Evolutionary conservation across 2,888 invertebrate species (phyloP).

Genomic region (Campopleginae sp.): DNA sequence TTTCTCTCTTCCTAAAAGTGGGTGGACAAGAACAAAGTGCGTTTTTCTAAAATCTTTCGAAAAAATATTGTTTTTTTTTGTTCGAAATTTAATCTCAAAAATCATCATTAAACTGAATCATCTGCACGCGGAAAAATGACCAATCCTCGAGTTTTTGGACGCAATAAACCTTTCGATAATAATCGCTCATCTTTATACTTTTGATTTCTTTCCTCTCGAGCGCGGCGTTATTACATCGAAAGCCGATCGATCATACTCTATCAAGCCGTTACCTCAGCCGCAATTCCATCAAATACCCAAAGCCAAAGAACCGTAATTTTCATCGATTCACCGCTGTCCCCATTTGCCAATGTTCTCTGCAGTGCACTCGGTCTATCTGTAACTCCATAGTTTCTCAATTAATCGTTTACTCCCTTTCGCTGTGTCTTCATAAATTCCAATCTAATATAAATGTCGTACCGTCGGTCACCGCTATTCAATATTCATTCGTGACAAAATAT

Average conservation of each 20-base stretch:
- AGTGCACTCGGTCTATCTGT: slow-evolving; percentile 1
- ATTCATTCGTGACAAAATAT: slow-evolving; percentile 53
- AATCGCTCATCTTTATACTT: neutral
- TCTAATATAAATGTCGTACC: slow-evolving; percentile 32
- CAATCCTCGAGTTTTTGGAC: neutral
- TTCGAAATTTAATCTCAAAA: neutral
- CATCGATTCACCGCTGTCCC: slow-evolving; percentile 4
- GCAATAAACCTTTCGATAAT: neutral
- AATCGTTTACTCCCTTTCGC: slow-evolving; percentile 29
- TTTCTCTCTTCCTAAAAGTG: neutral
- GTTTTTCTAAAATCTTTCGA: too few species aligned
- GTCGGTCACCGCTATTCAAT: slow-evolving; percentile 13
- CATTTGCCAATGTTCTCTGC: slow-evolving; percentile 9
- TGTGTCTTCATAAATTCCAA: slow-evolving; percentile 31
- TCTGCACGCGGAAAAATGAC: neutral
- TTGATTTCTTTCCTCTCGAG: neutral
- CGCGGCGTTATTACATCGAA: slow-evolving; percentile 11
- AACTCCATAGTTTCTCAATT: slow-evolving; percentile 36
- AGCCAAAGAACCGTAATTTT: slow-evolving; percentile 4
- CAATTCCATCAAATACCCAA: slow-evolving; percentile 10
- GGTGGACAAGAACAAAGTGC: neutral
- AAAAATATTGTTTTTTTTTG: too few species aligned
- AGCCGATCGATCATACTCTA: slow-evolving; percentile 6
- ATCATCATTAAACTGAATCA: neutral
- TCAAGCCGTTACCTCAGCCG: neutral